Base-by-base conservation (phyloP, 92 coral and sea anemone species). In the Bergia puertoricense region DNA sequence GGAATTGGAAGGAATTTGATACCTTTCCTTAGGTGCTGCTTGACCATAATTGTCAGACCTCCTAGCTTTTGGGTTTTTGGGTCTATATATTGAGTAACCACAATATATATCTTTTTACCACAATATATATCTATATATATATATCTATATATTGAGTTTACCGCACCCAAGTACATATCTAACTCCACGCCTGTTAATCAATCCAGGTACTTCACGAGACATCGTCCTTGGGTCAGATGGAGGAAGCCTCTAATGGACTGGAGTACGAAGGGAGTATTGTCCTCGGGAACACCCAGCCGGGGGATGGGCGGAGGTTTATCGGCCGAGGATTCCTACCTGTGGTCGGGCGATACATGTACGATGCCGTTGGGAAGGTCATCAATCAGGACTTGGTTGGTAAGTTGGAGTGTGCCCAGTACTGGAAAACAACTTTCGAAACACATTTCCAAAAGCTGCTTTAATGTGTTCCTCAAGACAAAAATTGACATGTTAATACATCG, bases 301-400 rank as follows among this genome's bases (percentile, higher is more conserved):
- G 82, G 14, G 93, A 93, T 77, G 92, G 85, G 14, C 79, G 86
- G 62, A 93, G 73, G 87, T 92, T 73, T 72, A 85, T 69, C 62
- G 66, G 94, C 77, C 89, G 96, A 20, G 96, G 96, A 59, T 82
- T 93, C 9, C 77, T 93, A 14, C 96, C 96, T 36, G 71, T 93
- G 18, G 41, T 81, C 30, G 94, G 96, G n/a, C 88, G 87, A 20
- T 80, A 85, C 68, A 89, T 93, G 92, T 93, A 90, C 76, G 65
- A 77, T 36, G 81, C 89, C n/a, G 90, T 88, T 6, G 86, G 85
- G 56, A 81, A 83, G 1, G 82, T 88, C 6, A 85, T 93, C 23
- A 46, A 81, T 4, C 73, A 74, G 37, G 78, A 88, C 30, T 85
- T 93, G n/a, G 45, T 80, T 9, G 85, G 96, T 93, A 56, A 45